Evolutionary conservation across 2,888 invertebrate genomes (phyloP), one percentile per base, ranked within the genome.

Genomic region (Muschampia plurimacula): DNA sequence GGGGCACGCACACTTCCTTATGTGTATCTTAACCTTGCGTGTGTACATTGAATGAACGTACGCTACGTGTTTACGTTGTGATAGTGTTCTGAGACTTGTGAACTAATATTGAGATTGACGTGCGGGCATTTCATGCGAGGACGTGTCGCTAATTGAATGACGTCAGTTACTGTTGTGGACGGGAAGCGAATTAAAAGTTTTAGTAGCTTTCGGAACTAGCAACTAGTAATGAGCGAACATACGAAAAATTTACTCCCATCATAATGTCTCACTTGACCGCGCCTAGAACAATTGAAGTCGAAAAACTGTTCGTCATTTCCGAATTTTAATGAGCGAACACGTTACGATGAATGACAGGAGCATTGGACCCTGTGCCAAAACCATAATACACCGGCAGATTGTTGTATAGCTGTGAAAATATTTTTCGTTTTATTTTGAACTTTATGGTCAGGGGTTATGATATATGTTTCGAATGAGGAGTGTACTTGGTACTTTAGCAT

Each of bases 241-340:
- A 83, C 82, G 79, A 74, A 78, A 77, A 80, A 82, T 83, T 83
- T 81, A 67, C 71, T 83, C 49, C 80, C 81, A 83, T 78, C 83
- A 85, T 82, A 86, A 67, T 84, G 89, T 89, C 85, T 86, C 90
- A 90, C 89, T 88, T 88, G 84, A 89, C 84, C 83, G 87, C 80
- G 77, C 82, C 82, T 85, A 86, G 84, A 85, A 89, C 91, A 88
- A 90, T 89, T 86, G 81, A 80, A 85, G 80, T 85, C 81, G 81
- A 88, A 89, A 90, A 90, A 90, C 85, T 86, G 89, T 89, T 86
- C 87, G 90, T 93, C 93, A 93, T 90, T 90, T 93, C 93, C 92
- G 88, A 92, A 91, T 88, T 89, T 89, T 90, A 91, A 92, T 91
- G 89, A 88, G 87, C 81, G 81, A 81, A 84, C 82, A 81, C 80